These are phyloP conservation scores for Riparia riparia DNA, from an alignment of 2,113 vertebrate species.

Conservation along the genomic window DNA sequence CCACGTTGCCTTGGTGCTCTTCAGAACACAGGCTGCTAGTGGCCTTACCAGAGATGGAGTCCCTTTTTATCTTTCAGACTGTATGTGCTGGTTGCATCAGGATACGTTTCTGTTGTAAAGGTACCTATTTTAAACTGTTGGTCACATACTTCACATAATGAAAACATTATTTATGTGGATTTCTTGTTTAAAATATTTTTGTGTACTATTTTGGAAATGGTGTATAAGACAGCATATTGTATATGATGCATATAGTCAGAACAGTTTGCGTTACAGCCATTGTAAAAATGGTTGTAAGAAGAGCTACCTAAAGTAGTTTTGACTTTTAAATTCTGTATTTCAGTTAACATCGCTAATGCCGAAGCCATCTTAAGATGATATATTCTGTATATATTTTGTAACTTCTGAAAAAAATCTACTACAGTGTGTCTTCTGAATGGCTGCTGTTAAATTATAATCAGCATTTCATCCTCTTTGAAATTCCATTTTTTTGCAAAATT, in stretches of 20 bases:
- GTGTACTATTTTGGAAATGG: constrained; percentile 73
- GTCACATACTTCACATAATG: constrained; percentile 77
- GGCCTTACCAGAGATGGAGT: constrained; percentile 67
- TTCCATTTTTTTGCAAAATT: neutral
- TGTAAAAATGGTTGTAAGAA: constrained; percentile 72
- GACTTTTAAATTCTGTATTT: constrained; percentile 53
- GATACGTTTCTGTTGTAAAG: constrained; percentile 81
- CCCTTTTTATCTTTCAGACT: constrained; percentile 77
- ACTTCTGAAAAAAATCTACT: constrained; percentile 73
- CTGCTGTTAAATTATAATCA: constrained; percentile 80
- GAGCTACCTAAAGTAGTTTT: constrained; percentile 66
- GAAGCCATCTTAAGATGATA: constrained; percentile 74
- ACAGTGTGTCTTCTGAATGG: constrained; percentile 67
- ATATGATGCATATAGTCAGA: constrained; percentile 77
- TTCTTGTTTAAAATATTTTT: constrained; percentile 76
- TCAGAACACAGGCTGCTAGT: constrained; percentile 78
- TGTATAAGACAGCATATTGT: constrained; percentile 75
- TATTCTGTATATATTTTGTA: constrained; percentile 91
- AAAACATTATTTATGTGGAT: constrained; percentile 92
- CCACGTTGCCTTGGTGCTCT: constrained; percentile 74
- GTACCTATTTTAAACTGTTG: constrained; percentile 81
- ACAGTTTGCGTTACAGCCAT: constrained; percentile 58
- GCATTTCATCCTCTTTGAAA: constrained; percentile 61
- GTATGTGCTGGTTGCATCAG: constrained; percentile 97
- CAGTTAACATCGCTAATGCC: constrained; percentile 69